phyloP scores from a whole-genome alignment of 2,113 vertebrate genomes.

The Bos javanicus region DNA sequence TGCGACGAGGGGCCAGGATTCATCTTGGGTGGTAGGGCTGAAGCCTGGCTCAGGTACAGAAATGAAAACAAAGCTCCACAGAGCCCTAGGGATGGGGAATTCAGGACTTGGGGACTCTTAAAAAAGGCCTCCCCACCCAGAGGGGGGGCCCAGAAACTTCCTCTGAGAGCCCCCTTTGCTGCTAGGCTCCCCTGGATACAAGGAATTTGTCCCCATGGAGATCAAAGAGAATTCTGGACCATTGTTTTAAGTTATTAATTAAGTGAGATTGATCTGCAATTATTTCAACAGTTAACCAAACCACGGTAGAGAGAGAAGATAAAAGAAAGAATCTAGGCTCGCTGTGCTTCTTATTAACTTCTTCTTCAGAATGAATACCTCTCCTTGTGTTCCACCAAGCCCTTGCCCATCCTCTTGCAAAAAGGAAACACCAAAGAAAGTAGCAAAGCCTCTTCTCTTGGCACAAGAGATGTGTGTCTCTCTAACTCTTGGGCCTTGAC shows the following conservation, averaged over 20 bases:
- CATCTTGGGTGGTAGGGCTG: neutral
- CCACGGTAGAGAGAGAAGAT: neutral
- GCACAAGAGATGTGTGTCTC: neutral
- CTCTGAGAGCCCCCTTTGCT: neutral
- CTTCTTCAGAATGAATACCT: neutral
- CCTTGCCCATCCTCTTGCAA: neutral
- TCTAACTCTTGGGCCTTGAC: neutral
- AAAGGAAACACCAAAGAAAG: neutral
- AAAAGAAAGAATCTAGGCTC: neutral
- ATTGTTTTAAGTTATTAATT: conserved; percentile 43
- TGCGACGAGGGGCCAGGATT: neutral
- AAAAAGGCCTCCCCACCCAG: neutral
- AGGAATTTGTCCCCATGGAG: neutral
- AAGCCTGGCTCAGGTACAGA: neutral
- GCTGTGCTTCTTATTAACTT: neutral
- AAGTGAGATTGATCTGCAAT: conserved; percentile 36
- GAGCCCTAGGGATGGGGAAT: neutral
- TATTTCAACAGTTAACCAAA: conserved; percentile 7
- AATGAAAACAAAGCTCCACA: neutral
- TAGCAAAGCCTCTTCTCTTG: neutral
- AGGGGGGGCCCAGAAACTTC: neutral
- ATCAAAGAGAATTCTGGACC: conserved; percentile 34
- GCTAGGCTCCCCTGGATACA: neutral
- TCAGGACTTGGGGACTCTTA: neutral
- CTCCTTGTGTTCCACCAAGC: neutral